A percentile compares a stretch with the other conserved stretches of the same genome.
phyloP scores from a whole-genome alignment of 2,113 vertebrate genomes.

The Mastomys coucha region DNA sequence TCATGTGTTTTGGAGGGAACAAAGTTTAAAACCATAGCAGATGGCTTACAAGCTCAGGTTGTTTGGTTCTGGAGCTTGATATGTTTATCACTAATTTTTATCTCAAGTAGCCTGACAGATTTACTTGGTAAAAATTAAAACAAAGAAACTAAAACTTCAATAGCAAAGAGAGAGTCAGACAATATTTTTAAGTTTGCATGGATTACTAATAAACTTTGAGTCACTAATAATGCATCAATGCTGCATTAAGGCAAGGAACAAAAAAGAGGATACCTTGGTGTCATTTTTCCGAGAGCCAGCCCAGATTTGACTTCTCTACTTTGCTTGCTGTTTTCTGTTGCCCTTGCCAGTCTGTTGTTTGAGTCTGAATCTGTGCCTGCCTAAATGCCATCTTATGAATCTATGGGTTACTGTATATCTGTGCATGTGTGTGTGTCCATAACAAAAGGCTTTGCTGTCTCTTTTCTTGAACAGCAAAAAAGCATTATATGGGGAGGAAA shows the following conservation, averaged over 20 bases:
- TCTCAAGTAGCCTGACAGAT: neutral
- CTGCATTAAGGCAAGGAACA: neutral
- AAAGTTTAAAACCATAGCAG: neutral
- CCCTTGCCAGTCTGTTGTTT: neutral
- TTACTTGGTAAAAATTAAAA: neutral
- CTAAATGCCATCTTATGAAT: neutral
- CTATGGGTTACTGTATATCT: neutral
- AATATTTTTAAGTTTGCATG: neutral
- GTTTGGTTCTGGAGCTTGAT: neutral
- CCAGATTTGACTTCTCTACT: neutral
- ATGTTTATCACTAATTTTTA: neutral
- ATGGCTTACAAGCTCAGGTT: neutral
- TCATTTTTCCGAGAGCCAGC: neutral
- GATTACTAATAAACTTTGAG: neutral
- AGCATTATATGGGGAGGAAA: neutral
- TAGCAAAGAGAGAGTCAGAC: neutral
- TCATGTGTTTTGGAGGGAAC: neutral
- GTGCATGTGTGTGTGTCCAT: neutral
- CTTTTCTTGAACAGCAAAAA: neutral
- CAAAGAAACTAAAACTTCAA: neutral
- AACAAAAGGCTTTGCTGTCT: neutral
- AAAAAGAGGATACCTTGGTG: neutral
- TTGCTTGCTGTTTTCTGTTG: neutral
- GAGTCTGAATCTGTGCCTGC: neutral
- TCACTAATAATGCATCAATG: neutral